Evolutionary conservation across 1,140 invertebrate species (phyloP).

Genomic region (Trichonephila clavipes): DNA sequence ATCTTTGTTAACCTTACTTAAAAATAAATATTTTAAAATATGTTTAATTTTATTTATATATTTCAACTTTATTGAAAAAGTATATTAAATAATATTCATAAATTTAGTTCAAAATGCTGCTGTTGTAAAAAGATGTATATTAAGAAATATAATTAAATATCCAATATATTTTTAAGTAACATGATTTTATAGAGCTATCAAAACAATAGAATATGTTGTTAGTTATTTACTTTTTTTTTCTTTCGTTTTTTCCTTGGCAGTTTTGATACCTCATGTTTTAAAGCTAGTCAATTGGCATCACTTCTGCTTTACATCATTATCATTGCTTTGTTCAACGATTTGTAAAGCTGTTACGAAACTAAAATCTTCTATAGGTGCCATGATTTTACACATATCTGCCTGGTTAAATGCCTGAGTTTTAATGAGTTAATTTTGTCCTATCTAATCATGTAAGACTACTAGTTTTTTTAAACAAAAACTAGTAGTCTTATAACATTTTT

Average conservation of each 20-base stretch:
- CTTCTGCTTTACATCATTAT: conserved; percentile 60
- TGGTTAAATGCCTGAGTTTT: background rate
- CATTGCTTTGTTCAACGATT: conserved; percentile 25
- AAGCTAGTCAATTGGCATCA: conserved; percentile 73
- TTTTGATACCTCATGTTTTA: conserved; percentile 73
- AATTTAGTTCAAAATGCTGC: background rate
- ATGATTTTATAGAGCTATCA: background rate
- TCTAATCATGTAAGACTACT: no score
- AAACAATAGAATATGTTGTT: conserved; percentile 15
- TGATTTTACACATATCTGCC: conserved; percentile 22
- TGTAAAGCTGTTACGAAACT: conserved; percentile 2
- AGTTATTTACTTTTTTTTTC: background rate
- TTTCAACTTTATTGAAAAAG: background rate
- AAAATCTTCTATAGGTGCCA: conserved; percentile 34
- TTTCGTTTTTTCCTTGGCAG: conserved; percentile 29
- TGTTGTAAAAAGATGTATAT: background rate
- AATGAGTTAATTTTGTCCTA: no score
- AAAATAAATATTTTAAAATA: background rate
- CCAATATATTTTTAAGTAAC: background rate
- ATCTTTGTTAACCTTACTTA: no score
- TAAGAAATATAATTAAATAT: background rate
- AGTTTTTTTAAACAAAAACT: background rate
- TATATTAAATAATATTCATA: background rate
- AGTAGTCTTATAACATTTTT: background rate
- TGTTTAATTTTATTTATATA: background rate